These are phyloP conservation scores for Manacus vitellinus DNA, from an alignment of 2,113 vertebrate genomes.

Conservation along the genomic window DNA sequence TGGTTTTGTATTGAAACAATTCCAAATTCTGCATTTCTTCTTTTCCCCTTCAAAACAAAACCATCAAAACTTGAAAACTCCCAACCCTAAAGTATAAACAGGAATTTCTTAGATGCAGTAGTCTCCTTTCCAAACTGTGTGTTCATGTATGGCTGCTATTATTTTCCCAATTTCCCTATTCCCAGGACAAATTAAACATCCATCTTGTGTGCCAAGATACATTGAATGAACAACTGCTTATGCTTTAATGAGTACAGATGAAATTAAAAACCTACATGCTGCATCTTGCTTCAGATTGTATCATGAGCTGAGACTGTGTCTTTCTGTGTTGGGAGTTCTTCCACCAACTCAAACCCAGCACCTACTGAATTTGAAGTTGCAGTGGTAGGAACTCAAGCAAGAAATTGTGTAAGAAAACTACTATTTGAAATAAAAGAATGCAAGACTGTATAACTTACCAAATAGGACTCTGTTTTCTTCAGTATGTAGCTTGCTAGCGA, in stretches of 20 bases:
- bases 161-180: conserved; percentile 17
- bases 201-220: conserved; percentile 7
- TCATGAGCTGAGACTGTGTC: neutral
- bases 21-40: neutral
- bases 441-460: neutral
- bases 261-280: conserved; percentile 36
- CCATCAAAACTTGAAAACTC: neutral
- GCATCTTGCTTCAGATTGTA: conserved; percentile 17
- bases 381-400: neutral
- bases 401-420: neutral
- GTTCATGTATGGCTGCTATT: neutral
- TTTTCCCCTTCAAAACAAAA: neutral
- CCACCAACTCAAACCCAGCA: neutral
- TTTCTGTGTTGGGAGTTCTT: neutral
- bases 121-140: neutral
- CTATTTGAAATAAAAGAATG: neutral
- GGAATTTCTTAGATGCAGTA: neutral
- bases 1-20: neutral
- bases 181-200: neutral
- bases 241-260: conserved; percentile 42
- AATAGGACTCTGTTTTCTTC: neutral
- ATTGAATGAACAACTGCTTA: conserved; percentile 5
- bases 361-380: neutral
- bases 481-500: neutral
- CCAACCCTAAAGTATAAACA: neutral